Evolutionary conservation across 2,797 vertebrate species (phyloP), one percentile per base, ranked within the genome.

Genomic region (Argentina silus): DNA sequence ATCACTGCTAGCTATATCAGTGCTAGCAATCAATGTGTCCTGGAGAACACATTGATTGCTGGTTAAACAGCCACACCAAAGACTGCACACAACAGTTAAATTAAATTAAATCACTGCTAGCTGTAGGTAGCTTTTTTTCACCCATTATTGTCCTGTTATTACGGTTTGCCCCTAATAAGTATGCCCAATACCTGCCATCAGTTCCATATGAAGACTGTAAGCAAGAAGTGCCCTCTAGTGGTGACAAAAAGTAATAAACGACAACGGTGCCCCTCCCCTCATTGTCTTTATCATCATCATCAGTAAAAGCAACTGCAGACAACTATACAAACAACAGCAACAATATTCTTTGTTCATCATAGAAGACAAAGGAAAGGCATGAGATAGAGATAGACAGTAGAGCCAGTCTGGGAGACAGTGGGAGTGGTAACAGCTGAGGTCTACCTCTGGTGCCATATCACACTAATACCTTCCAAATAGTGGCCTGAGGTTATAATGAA

Each of bases 381-480:
- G 27, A 23, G 10, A 21, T 59, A 5, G 12, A 61, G 59, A 36
- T 36, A 36, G 27, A 36, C 27, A 36, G 27, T 36, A 21, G 57
- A 61, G 23, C 27, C 59, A 7, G 51, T 14, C 59, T 42, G 12
- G 59, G 59, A 60, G 59, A 14, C 23, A 6, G 21, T 60, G 59
- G 11, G 23, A 14, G 7, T 10, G 23, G 6, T 27, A 27, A 12
- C 57, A 27, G 21, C 57, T 21, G 10, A 10, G 12, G 21, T 57
- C 6, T 23, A 57, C 56, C 21, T 57, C 17, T 17, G 1, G 2
- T 56, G 2, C 57, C 57, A 59, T 59, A 59, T 23, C 57, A 59
- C 10, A 8, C 17, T 66, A 48, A 65, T 47, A 45, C 17, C 44
- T 65, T 65, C 63, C 63, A 21, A 65, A 48, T 60, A 27, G 59